Percentiles rank a stretch among this genome's conserved stretches.
phyloP scores from a whole-genome alignment of 2,113 vertebrate species.

The Myrmophylax atrothorax region DNA sequence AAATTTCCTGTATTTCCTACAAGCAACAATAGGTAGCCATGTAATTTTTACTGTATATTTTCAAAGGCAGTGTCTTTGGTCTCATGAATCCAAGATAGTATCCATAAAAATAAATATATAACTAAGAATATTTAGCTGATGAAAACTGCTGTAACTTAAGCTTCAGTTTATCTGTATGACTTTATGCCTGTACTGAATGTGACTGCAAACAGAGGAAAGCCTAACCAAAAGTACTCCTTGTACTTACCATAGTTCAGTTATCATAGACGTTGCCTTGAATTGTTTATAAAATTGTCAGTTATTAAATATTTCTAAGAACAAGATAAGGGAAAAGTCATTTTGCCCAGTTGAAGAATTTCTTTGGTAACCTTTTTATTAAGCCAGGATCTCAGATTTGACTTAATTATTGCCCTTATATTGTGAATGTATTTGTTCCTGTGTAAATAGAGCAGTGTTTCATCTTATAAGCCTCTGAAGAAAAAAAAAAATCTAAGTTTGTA shows the following conservation, averaged over 20 bases:
- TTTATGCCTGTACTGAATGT: neutral
- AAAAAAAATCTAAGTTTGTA: neutral
- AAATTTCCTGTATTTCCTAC: neutral
- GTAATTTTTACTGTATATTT: neutral
- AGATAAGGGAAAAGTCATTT: neutral
- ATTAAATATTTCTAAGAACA: neutral
- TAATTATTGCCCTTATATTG: neutral
- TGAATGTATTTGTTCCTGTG: neutral
- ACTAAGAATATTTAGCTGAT: neutral
- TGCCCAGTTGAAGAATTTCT: neutral
- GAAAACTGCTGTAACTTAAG: neutral
- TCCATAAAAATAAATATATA: neutral
- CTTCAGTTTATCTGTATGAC: neutral
- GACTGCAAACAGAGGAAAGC: neutral
- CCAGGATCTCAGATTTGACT: neutral
- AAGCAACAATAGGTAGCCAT: neutral
- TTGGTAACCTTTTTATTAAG: neutral
- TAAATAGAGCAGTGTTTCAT: neutral
- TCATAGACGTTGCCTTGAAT: neutral
- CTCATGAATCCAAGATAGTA: neutral
- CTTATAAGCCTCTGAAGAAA: neutral
- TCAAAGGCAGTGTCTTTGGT: neutral
- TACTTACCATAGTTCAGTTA: neutral
- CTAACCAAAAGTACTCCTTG: neutral
- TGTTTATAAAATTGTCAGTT: neutral